These are phyloP conservation scores for Plebejus melissa DNA, from an alignment of 2,888 invertebrate genomes.

Conservation along the genomic window DNA sequence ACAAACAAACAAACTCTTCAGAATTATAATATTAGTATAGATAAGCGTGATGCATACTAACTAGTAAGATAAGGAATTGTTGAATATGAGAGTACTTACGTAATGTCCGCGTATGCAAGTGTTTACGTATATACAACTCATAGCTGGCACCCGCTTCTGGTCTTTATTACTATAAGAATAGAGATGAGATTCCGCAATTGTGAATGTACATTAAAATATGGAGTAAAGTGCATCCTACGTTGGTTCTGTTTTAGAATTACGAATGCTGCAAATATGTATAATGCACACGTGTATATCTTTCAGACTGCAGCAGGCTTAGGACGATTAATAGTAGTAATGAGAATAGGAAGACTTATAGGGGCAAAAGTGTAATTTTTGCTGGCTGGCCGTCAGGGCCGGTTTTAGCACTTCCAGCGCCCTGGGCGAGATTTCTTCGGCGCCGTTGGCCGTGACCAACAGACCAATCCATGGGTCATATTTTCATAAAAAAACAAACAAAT, in stretches of 20 bases:
- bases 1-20: no score
- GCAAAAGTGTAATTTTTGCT: neutral
- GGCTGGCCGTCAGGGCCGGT: neutral
- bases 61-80: neutral
- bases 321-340: no score
- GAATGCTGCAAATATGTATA: neutral
- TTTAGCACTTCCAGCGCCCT: no score
- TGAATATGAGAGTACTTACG: constrained; percentile 6
- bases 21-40: no score
- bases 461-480: no score
- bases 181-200: neutral
- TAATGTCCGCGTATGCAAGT: constrained; percentile 6
- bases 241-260: neutral
- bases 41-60: neutral
- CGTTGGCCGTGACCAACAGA: no score
- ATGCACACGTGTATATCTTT: neutral
- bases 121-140: neutral
- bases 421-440: no score
- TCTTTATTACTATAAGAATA: neutral
- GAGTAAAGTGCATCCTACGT: neutral
- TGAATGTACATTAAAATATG: neutral
- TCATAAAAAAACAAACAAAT: no score
- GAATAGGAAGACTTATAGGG: no score
- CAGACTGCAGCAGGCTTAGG: neutral
- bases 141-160: neutral